Base-by-base conservation (phyloP, 2,888 invertebrate species). In the Drosophila diplacantha region DNA sequence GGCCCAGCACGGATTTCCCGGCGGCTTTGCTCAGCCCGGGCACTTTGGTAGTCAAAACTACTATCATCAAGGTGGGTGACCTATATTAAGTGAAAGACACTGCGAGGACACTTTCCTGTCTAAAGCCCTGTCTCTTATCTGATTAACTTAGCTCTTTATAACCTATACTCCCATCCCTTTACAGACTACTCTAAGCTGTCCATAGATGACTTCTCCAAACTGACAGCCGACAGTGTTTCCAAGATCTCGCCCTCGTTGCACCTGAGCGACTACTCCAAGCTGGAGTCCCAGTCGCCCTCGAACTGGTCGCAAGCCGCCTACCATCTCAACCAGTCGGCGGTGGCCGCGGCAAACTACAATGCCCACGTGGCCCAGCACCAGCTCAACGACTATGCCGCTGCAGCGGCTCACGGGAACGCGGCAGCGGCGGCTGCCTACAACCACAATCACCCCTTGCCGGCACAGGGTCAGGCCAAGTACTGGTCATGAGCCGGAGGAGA, bases 181-280 rank as follows among this genome's bases (percentile, higher is more conserved):
- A 2, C 47, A 88, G 92, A 92, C 78, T 90, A 91, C 32, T 89
- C 91, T 16, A 92, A 92, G 71, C 83, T 89, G 44, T 81, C 85
- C 34, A 88, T 89, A 38, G 89, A 89, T 66, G 87, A 90, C 39
- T 88, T 90, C 69, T 89, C 91, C 1, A 92, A 90, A 61, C 74
- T 88, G 11, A 85, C 88, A 7, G 85, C 85, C 31, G 88, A 88
- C 59, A 86, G 87, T 69, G 87, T 88, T 24, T 83, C 87, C 16
- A 88, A 89, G 85, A 89, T 89, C 78, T 86, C 88, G 61, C 87
- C 89, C 46, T 85, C 86, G 12, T 61, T 87, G 38, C 87, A 87
- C 62, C 74, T 87, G 46, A 82, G 77, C 71, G 88, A 88, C 61
- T 88, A 88, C 73, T 70, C 86, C 22, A 88, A 88, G 74, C 72